These are phyloP conservation scores for Nothocercus julius DNA, from an alignment of 2,113 vertebrate species.

Conservation along the genomic window DNA sequence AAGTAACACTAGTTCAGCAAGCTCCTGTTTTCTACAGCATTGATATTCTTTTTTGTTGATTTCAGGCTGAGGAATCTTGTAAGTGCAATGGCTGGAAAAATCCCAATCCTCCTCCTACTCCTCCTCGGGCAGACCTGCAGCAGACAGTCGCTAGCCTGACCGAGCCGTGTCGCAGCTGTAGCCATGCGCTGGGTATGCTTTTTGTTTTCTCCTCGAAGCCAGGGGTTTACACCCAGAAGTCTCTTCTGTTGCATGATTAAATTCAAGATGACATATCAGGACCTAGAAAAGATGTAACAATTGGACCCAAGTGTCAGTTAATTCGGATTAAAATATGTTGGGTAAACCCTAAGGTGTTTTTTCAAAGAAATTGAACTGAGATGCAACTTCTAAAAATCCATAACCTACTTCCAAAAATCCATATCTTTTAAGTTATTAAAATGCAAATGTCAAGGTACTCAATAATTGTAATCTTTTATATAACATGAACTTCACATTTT, in stretches of 20 bases:
- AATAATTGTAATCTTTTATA: neutral
- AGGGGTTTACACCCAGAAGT: accelerated
- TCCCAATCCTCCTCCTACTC: conserved; percentile 94
- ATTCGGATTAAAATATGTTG: accelerated
- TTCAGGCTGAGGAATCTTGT: conserved; percentile 94
- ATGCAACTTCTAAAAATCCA: neutral
- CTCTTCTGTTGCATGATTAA: accelerated
- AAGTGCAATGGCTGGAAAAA: conserved; percentile 99
- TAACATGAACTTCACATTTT: neutral
- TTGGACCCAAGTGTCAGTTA: accelerated
- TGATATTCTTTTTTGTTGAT: neutral
- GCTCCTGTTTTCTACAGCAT: neutral
- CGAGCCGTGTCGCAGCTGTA: conserved; percentile 96
- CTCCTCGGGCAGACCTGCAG: conserved; percentile 90
- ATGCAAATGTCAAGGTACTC: neutral
- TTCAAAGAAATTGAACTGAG: neutral
- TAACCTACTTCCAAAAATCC: neutral
- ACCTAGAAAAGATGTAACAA: accelerated
- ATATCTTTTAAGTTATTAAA: accelerated
- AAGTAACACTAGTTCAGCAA: accelerated
- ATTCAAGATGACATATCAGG: accelerated
- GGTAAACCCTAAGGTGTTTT: neutral
- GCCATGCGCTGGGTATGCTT: conserved; percentile 88
- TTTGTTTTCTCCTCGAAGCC: accelerated
- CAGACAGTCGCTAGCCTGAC: conserved; percentile 84